Conservation (phyloP, 2,888 invertebrate genomes). For the Lasioglossum figueresi region DNA sequence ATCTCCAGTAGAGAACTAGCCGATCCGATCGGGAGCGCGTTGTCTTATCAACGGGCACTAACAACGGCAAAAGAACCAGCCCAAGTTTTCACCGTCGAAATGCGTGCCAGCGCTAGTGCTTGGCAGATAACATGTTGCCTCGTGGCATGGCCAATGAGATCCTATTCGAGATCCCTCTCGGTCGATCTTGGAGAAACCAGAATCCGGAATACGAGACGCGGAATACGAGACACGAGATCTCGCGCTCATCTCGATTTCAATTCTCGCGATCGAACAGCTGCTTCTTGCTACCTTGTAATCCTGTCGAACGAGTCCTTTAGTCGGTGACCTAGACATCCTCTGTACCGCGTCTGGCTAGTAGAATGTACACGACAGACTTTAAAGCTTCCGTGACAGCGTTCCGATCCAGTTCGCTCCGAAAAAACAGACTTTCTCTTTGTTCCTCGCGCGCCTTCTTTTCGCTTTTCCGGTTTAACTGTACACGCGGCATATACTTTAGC, state of each 20-base stretch:
- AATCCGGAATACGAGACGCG: constrained; percentile 66
- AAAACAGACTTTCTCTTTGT: constrained; percentile 14
- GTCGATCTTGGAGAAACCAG: constrained; percentile 56
- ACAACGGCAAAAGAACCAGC: neutral
- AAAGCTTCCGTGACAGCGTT: constrained; percentile 3
- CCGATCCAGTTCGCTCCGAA: neutral
- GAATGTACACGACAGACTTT: neutral
- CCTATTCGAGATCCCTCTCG: constrained; percentile 56
- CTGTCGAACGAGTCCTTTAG: constrained; percentile 29
- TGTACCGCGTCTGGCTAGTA: neutral
- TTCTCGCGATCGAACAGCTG: constrained; percentile 33
- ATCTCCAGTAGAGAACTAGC: neutral
- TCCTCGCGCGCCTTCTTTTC: neutral
- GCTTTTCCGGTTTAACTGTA: neutral
- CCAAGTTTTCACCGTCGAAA: constrained; percentile 40
- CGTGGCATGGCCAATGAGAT: constrained; percentile 57
- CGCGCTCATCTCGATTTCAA: constrained; percentile 64
- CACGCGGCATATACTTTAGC: neutral
- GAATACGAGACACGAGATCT: constrained; percentile 52
- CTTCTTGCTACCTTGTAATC: constrained; percentile 40
- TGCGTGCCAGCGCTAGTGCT: constrained; percentile 27
- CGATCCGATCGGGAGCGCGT: constrained; percentile 28
- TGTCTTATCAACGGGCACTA: constrained; percentile 63
- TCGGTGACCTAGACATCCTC: constrained; percentile 46
- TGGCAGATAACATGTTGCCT: constrained; percentile 61